A percentile compares a stretch with the other conserved stretches of the same genome.
Conservation (phyloP, 2,888 invertebrate genomes). For the Galerucella calmariensis region DNA sequence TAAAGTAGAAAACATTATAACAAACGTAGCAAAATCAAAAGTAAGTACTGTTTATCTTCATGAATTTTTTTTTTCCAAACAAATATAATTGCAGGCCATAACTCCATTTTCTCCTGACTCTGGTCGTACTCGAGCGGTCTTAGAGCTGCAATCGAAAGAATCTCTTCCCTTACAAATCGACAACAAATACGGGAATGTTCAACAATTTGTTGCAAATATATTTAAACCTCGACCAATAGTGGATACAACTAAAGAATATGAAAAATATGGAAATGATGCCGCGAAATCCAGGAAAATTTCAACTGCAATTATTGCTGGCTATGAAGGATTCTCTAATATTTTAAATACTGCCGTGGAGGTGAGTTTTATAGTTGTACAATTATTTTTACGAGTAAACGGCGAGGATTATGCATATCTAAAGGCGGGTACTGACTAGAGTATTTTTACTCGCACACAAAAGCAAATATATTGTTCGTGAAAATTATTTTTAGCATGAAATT, state of each 20-base stretch:
- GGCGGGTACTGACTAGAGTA: too few relatives aligned
- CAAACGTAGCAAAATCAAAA: constrained; percentile 35
- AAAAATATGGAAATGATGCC: constrained; percentile 83
- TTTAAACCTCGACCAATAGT: constrained; percentile 75
- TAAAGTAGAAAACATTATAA: constrained; percentile 28
- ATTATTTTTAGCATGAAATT: too few relatives aligned
- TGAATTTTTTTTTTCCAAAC: background rate
- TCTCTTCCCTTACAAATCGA: constrained; percentile 56
- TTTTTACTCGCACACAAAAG: too few relatives aligned
- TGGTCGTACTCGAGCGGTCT: constrained; percentile 57
- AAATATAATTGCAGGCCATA: constrained; percentile 22
- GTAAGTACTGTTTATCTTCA: constrained; percentile 22
- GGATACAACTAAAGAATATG: constrained; percentile 79
- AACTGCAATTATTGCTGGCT: constrained; percentile 74
- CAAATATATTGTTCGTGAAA: too few relatives aligned
- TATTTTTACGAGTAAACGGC: too few relatives aligned
- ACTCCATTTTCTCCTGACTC: constrained; percentile 55
- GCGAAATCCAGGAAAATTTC: constrained; percentile 75
- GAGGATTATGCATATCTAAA: too few relatives aligned
- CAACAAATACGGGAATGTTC: constrained; percentile 57
- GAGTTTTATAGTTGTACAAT: constrained; percentile 13
- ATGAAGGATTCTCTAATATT: constrained; percentile 69
- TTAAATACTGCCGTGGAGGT: constrained; percentile 60
- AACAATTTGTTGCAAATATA: constrained; percentile 57
- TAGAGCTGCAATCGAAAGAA: constrained; percentile 54